Conservation (phyloP, 2,113 vertebrate species). For the Albula goreensis region DNA sequence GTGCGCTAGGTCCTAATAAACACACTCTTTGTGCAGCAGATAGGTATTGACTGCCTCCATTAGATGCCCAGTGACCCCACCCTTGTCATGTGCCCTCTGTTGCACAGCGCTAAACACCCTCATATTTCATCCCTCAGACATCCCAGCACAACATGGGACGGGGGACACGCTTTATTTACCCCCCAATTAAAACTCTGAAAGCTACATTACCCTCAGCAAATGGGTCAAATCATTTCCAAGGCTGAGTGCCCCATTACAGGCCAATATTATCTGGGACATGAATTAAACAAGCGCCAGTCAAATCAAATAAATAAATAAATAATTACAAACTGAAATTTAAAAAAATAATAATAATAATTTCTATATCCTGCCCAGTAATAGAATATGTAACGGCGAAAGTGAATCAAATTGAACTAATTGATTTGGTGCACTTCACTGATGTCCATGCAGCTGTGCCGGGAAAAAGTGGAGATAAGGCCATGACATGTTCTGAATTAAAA, state of each 20-base stretch:
- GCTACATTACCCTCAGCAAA: slow-evolving; percentile 81
- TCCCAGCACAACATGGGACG: slow-evolving; percentile 59
- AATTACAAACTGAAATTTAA: slow-evolving; percentile 12
- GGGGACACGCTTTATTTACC: slow-evolving; percentile 79
- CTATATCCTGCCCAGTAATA: slow-evolving; percentile 19
- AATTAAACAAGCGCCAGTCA: slow-evolving; percentile 16
- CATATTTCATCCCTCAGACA: slow-evolving; percentile 75
- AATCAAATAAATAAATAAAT: slow-evolving; percentile 27
- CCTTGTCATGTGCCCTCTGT: slow-evolving; percentile 63
- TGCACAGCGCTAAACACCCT: slow-evolving; percentile 70
- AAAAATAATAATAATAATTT: slow-evolving; percentile 1
- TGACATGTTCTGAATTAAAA: slow-evolving; percentile 48
- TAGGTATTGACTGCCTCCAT: slow-evolving; percentile 78
- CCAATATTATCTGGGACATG: slow-evolving; percentile 18
- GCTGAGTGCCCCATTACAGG: slow-evolving; percentile 10
- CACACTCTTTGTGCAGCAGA: slow-evolving; percentile 70
- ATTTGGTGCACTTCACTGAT: slow-evolving; percentile 75
- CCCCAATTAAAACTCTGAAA: slow-evolving; percentile 81
- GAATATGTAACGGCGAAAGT: slow-evolving; percentile 70
- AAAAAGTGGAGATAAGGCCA: slow-evolving; percentile 64
- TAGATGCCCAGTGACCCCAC: slow-evolving; percentile 78
- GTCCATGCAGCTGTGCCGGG: slow-evolving; percentile 59
- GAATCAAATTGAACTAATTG: slow-evolving; percentile 75
- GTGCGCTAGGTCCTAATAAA: slow-evolving; percentile 62
- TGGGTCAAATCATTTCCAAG: slow-evolving; percentile 61